phyloP scores from a whole-genome alignment of 1,140 invertebrate genomes.

The Bombus polaris region DNA sequence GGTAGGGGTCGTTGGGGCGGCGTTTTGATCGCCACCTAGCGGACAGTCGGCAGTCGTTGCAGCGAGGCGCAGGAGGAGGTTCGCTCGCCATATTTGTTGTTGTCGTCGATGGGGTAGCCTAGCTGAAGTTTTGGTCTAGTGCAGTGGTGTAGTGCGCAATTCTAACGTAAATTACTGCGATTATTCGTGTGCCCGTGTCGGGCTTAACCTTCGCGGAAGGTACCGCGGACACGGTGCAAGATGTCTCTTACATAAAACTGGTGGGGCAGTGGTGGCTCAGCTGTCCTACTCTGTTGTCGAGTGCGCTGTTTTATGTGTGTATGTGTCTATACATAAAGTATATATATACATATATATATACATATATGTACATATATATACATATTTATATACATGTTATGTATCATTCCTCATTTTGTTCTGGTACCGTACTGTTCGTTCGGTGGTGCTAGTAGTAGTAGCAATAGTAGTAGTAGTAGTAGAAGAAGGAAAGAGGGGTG shows the following conservation, averaged over 20 bases:
- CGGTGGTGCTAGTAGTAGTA: conserved; percentile 49
- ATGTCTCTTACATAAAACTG: conserved; percentile 70
- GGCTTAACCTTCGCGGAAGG: conserved; percentile 26
- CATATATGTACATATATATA: background rate
- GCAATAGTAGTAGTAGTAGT: conserved; percentile 16
- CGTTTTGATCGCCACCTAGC: conserved; percentile 54
- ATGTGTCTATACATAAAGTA: conserved; percentile 46
- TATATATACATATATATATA: background rate
- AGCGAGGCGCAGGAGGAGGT: conserved; percentile 57
- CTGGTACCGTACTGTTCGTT: conserved; percentile 48
- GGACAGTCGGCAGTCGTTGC: conserved; percentile 48
- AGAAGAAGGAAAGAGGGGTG: conserved; percentile 38
- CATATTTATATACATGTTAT: conserved; percentile 37
- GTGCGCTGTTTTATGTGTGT: conserved; percentile 63
- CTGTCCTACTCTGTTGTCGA: conserved; percentile 68
- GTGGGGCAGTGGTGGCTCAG: conserved; percentile 70
- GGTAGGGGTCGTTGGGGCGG: conserved; percentile 8
- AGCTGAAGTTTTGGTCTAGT: conserved; percentile 54
- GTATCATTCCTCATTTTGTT: conserved; percentile 50
- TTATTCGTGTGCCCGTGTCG: conserved; percentile 48
- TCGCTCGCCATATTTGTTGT: conserved; percentile 85
- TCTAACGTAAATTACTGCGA: conserved; percentile 16
- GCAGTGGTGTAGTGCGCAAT: conserved; percentile 37
- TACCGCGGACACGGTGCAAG: conserved; percentile 40
- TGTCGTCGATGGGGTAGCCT: conserved; percentile 84